These are phyloP conservation scores for Scolanthus callimorphus DNA, from an alignment of 92 coral and sea anemone genomes.

Conservation along the genomic window DNA sequence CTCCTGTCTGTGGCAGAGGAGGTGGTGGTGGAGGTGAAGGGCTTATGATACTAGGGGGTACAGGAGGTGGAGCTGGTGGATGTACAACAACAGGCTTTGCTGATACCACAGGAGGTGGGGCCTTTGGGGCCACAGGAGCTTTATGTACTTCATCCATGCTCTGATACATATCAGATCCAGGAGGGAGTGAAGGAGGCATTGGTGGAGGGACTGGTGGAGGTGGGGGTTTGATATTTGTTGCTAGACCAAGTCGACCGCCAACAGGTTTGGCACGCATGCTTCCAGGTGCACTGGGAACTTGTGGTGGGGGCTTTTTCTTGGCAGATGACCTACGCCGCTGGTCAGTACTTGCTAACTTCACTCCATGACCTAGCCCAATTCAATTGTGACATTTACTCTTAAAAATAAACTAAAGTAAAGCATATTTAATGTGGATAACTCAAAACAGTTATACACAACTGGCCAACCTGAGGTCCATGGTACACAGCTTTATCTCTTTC, in stretches of 20 bases:
- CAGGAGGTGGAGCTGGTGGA: conserved; percentile 79
- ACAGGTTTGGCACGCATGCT: conserved; percentile 32
- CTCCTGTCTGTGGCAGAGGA: conserved; percentile 11
- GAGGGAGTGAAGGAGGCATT: conserved; percentile 77
- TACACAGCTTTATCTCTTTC: too few species aligned
- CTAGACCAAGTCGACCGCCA: conserved; percentile 33
- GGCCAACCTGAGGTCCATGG: too few species aligned
- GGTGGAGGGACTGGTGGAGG: conserved; percentile 93
- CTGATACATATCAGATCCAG: conserved; percentile 52
- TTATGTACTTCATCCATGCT: conserved; percentile 35
- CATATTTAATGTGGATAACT: too few species aligned
- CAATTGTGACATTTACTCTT: too few species aligned
- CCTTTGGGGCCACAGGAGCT: conserved; percentile 49
- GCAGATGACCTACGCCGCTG: conserved; percentile 11
- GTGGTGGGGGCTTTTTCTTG: conserved; percentile 27
- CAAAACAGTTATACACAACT: too few species aligned
- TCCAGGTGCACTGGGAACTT: conserved; percentile 7
- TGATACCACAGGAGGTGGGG: conserved; percentile 46
- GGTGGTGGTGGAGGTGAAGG: conserved; percentile 42
- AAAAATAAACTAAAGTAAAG: too few species aligned
- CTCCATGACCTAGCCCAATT: conserved; percentile 92
- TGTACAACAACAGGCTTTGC: conserved; percentile 44
- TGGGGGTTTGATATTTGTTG: conserved; percentile 62
- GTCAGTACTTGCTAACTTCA: conserved; percentile 49
- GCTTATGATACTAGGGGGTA: conserved; percentile 60